Percentiles rank a stretch among this genome's conserved stretches.
These are phyloP conservation scores for Eciton burchellii DNA, from an alignment of 1,140 invertebrate genomes.

Conservation along the genomic window DNA sequence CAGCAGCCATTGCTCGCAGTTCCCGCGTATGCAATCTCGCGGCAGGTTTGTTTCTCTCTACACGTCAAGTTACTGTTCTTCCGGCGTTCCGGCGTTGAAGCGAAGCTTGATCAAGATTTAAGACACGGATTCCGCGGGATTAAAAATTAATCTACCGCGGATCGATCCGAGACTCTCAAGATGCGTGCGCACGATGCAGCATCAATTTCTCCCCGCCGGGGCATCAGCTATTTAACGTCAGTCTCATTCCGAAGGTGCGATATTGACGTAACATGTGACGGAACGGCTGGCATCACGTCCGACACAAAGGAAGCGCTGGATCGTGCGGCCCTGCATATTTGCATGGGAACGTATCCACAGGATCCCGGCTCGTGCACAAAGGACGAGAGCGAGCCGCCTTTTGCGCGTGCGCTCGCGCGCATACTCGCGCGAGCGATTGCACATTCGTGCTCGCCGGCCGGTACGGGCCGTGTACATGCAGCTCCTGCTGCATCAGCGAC, in stretches of 20 bases:
- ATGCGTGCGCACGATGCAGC: not conserved
- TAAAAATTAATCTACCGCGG: not conserved
- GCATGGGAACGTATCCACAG: constrained; percentile 69
- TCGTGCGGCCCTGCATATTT: constrained; percentile 58
- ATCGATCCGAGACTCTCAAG: not conserved
- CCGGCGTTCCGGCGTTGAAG: not conserved
- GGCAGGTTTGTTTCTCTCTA: no score
- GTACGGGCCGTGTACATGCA: no score
- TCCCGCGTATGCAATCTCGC: not conserved
- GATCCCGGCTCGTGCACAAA: constrained; percentile 60
- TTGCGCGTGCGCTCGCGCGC: constrained; percentile 46
- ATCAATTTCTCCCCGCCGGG: constrained; percentile 8
- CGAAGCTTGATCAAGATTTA: not conserved
- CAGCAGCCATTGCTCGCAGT: not conserved
- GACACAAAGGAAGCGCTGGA: constrained; percentile 58
- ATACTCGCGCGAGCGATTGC: constrained; percentile 41
- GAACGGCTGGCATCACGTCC: not conserved
- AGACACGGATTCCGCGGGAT: no score
- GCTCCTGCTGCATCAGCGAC: constrained; percentile 23
- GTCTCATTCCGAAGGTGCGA: constrained; percentile 18
- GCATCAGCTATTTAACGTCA: constrained; percentile 31
- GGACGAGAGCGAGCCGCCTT: constrained; percentile 56
- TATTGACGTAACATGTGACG: constrained; percentile 8
- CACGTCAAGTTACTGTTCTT: not conserved
- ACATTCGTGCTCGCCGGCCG: constrained; percentile 37